Conservation (phyloP, 2,888 invertebrate genomes). For the Venustoraphidia nigricollis region DNA sequence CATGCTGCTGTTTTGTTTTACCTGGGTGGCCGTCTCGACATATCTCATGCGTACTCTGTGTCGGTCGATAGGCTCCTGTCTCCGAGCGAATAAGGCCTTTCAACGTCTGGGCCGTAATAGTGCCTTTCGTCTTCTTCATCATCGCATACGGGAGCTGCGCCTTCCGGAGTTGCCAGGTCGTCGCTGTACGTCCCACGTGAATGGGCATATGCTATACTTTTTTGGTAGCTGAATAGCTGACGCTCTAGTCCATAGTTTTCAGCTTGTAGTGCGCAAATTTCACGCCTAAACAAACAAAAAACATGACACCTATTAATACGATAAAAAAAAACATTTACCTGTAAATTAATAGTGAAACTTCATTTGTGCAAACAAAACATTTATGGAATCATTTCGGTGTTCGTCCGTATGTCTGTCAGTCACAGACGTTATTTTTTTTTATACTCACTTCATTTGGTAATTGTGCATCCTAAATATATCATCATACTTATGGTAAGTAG, state of each 20-base stretch:
- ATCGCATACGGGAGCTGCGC: slow-evolving; percentile 19
- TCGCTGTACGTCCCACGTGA: slow-evolving; percentile 38
- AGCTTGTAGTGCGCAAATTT: slow-evolving; percentile 63
- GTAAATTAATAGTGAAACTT: background rate
- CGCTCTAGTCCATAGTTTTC: slow-evolving; percentile 71
- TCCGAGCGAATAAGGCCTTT: slow-evolving; percentile 29
- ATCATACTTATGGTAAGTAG: slow-evolving; percentile 70
- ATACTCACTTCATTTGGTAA: slow-evolving; percentile 62
- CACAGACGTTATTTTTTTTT: background rate
- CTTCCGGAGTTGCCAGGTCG: slow-evolving; percentile 24
- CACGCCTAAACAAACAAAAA: slow-evolving; percentile 39
- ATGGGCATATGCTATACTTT: slow-evolving; percentile 58
- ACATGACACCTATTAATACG: background rate
- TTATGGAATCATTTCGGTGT: too few relatives aligned
- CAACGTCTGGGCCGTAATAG: slow-evolving; percentile 13
- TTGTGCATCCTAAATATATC: slow-evolving; percentile 66
- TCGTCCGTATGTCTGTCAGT: too few relatives aligned
- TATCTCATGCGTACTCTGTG: slow-evolving; percentile 54
- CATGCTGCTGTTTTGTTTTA: too few relatives aligned
- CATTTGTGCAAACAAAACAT: background rate
- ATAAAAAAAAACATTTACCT: too few relatives aligned
- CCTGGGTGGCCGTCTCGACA: too few relatives aligned
- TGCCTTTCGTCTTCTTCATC: slow-evolving; percentile 18
- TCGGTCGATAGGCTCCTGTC: slow-evolving; percentile 49
- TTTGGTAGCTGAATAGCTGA: slow-evolving; percentile 70